A percentile compares a stretch with the other conserved stretches of the same genome.
Conservation (phyloP, 2,888 invertebrate species). For the Cephus sareptanus region DNA sequence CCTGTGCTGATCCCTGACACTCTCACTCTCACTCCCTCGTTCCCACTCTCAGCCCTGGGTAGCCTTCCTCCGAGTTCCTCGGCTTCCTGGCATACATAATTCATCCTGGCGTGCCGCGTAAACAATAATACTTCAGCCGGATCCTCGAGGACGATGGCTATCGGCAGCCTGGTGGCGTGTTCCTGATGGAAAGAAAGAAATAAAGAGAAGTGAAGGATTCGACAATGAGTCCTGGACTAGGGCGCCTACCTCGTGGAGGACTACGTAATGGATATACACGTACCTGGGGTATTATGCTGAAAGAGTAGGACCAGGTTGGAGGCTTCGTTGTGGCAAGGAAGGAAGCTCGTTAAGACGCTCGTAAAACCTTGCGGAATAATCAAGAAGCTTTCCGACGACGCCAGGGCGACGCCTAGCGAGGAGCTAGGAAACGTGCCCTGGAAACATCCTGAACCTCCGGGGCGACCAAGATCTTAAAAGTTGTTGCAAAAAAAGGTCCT, state of each 20-base stretch:
- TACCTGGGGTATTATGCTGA: not conserved
- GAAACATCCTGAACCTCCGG: not conserved
- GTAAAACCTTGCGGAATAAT: not conserved
- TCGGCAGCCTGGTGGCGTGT: not conserved
- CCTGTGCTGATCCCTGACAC: not conserved
- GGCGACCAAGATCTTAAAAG: not conserved
- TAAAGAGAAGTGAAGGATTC: not conserved
- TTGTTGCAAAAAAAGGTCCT: not conserved
- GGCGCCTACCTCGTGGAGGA: not conserved
- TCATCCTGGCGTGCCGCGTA: not conserved
- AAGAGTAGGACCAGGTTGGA: not conserved
- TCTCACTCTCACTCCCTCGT: not conserved
- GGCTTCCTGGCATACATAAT: not conserved
- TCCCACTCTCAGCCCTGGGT: not conserved
- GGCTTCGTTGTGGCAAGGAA: not conserved
- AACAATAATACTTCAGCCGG: not conserved
- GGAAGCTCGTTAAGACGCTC: not conserved
- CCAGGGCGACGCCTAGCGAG: not conserved
- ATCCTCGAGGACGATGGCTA: not conserved
- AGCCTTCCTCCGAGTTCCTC: not conserved
- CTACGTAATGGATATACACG: not conserved
- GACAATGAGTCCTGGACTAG: not conserved
- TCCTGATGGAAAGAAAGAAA: not conserved
- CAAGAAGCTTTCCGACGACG: not conserved
- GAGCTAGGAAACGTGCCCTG: not conserved